Evolutionary conservation across 2,113 vertebrate genomes (phyloP).

Genomic region (Megaptera novaeangliae): DNA sequence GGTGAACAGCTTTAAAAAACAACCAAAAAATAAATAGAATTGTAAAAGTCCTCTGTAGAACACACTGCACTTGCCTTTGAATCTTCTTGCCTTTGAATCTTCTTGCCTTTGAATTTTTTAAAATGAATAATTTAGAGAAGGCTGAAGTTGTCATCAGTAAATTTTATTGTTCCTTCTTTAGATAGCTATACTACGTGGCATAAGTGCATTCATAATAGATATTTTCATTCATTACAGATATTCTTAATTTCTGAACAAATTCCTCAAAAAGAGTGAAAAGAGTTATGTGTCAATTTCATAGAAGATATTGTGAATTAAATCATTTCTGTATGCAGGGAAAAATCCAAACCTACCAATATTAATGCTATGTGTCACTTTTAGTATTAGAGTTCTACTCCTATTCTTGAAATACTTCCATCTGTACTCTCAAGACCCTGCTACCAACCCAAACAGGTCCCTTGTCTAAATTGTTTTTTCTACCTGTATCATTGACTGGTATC

Average conservation of each 20-base stretch:
- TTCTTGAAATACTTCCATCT: not conserved
- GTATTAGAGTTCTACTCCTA: not conserved
- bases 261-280: not conserved
- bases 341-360: not conserved
- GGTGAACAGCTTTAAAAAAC: not conserved
- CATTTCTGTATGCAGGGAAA: not conserved
- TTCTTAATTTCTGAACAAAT: not conserved
- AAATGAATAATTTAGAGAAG: constrained; percentile 56
- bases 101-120: constrained; percentile 62
- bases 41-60: not conserved
- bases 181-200: not conserved
- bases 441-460: not conserved
- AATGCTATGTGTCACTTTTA: not conserved
- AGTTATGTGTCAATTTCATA: not conserved
- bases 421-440: not conserved
- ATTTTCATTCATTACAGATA: not conserved
- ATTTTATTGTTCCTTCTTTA: constrained; percentile 2
- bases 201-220: not conserved
- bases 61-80: too few relatives aligned
- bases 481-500: not conserved
- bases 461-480: not conserved
- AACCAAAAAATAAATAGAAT: not conserved
- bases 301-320: not conserved
- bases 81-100: constrained; percentile 66
- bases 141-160: not conserved